Evolutionary conservation across 2,797 vertebrate genomes (phyloP).

Genomic region (Myotis planiceps): DNA sequence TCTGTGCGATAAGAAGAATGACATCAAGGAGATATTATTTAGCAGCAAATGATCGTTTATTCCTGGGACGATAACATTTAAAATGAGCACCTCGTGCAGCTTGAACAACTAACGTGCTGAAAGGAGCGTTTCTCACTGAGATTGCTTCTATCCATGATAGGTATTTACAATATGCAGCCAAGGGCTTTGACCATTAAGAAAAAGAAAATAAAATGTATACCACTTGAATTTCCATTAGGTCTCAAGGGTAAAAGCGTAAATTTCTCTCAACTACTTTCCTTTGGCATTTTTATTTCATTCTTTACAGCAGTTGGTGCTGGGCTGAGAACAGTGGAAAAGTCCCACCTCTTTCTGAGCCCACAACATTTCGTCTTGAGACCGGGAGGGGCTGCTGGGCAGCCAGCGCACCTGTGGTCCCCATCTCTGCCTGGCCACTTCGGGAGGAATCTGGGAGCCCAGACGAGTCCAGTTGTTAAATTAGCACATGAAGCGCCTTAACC

Average conservation of each 20-base stretch:
- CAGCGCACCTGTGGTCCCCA: rapidly evolving
- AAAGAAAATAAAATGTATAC: conserved; percentile 59
- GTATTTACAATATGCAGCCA: conserved; percentile 52
- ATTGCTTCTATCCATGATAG: conserved; percentile 28
- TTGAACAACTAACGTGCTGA: not conserved
- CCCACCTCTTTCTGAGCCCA: not conserved
- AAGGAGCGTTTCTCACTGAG: conserved; percentile 13
- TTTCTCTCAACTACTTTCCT: conserved; percentile 46
- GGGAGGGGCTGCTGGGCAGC: rapidly evolving
- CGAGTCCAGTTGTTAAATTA: not conserved
- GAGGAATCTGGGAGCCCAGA: not conserved
- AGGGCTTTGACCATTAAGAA: conserved; percentile 60
- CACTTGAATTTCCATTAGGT: conserved; percentile 42
- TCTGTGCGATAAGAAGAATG: not conserved
- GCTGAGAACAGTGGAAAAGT: not conserved
- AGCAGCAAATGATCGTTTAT: not conserved
- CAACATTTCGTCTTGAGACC: rapidly evolving
- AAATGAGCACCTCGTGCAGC: not conserved
- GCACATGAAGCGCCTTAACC: rapidly evolving
- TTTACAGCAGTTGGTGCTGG: not conserved
- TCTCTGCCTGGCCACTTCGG: not conserved
- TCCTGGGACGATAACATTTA: not conserved
- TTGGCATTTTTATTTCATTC: conserved; percentile 54
- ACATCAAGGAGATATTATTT: not conserved
- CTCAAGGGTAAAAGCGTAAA: conserved; percentile 56